Evolutionary conservation across 2,113 vertebrate species (phyloP).

Genomic region (Salvelinus namaycush): DNA sequence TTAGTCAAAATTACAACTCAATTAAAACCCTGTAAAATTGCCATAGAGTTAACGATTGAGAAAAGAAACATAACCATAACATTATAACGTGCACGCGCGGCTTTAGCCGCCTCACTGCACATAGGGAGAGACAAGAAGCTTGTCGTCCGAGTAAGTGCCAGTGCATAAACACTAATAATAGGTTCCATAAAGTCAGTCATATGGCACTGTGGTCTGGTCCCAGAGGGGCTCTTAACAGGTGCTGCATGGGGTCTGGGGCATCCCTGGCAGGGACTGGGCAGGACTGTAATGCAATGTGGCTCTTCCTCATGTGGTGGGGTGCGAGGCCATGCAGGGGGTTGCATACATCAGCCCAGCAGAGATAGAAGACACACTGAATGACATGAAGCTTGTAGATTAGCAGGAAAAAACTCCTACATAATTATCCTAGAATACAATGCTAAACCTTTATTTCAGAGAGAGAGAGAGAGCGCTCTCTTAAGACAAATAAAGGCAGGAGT

Average conservation of each 20-base stretch:
- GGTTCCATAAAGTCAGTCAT: slow-evolving; percentile 69
- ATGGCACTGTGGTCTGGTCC: slow-evolving; percentile 61
- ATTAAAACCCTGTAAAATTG: slow-evolving; percentile 76
- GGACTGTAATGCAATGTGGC: not conserved
- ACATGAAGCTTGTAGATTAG: slow-evolving; percentile 1
- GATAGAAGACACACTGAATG: not conserved
- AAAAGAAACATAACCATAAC: slow-evolving; percentile 69
- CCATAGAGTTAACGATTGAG: slow-evolving; percentile 73
- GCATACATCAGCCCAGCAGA: not conserved
- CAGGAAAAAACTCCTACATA: not conserved
- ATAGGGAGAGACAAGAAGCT: slow-evolving; percentile 49
- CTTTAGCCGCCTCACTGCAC: slow-evolving; percentile 57
- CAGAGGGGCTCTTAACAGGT: slow-evolving; percentile 65
- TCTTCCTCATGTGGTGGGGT: too few species aligned
- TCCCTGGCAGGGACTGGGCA: not conserved
- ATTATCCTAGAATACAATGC: not conserved
- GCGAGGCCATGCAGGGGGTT: not conserved
- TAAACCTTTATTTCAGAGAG: not conserved
- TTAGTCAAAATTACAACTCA: slow-evolving; percentile 76
- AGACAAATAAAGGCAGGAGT: slow-evolving; percentile 42
- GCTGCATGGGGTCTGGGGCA: slow-evolving; percentile 42
- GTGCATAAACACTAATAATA: slow-evolving; percentile 75
- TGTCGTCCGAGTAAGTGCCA: slow-evolving; percentile 64
- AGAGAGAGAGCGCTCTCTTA: slow-evolving; percentile 23
- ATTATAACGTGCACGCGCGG: slow-evolving; percentile 64